These are phyloP conservation scores for Sorex maritimensis DNA, from an alignment of 2,797 vertebrate genomes.

Conservation along the genomic window DNA sequence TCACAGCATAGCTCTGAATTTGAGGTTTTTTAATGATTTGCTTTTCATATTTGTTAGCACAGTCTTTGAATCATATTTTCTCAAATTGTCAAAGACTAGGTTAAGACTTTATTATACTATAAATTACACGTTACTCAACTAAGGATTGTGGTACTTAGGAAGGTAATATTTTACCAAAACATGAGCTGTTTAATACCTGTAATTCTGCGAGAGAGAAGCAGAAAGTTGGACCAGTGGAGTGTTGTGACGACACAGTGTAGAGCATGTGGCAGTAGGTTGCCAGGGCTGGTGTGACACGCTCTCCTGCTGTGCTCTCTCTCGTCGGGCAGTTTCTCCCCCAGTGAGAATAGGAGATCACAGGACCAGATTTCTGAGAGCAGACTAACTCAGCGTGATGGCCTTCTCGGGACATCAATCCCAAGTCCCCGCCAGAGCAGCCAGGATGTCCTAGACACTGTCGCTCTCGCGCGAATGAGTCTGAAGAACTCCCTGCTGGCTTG, in stretches of 20 bases:
- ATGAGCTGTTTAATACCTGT: no score
- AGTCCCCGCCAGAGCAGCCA: constrained; percentile 28
- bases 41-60: constrained; percentile 45
- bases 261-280: not conserved
- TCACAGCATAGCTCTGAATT: constrained; percentile 56
- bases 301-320: not conserved
- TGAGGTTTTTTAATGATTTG: constrained; percentile 49
- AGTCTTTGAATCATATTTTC: constrained; percentile 35
- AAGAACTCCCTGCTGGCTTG: constrained; percentile 61
- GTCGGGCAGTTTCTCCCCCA: constrained; percentile 27
- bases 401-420: constrained; percentile 40
- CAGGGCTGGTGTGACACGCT: not conserved
- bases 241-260: not conserved
- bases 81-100: constrained; percentile 40
- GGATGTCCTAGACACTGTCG: not conserved
- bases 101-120: constrained; percentile 25
- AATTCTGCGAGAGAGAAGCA: constrained; percentile 11
- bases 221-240: not conserved
- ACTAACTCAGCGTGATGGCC: constrained; percentile 35
- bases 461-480: not conserved
- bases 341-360: constrained; percentile 45
- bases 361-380: constrained; percentile 47
- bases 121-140: constrained; percentile 45
- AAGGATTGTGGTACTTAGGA: constrained; percentile 41
- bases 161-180: constrained; percentile 52